Percentiles rank a stretch among this genome's conserved stretches.
phyloP scores from a whole-genome alignment of 2,797 vertebrate species.

The Iguana delicatissima region DNA sequence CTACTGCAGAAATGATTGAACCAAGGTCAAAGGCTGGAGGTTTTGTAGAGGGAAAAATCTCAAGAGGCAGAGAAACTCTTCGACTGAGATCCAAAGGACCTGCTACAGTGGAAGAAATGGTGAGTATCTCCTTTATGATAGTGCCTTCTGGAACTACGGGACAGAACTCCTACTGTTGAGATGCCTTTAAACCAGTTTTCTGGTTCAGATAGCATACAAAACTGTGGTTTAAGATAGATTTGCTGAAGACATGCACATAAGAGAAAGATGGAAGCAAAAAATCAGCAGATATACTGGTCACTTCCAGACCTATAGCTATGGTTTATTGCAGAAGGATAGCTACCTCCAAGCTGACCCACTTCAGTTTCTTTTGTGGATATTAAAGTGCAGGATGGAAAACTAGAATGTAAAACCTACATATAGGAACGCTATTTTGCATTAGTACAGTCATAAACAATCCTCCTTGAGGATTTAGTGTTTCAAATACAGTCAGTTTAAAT shows the following conservation, averaged over 20 bases:
- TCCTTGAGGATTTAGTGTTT: neutral
- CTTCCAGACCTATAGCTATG: neutral
- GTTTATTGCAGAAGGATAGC: neutral
- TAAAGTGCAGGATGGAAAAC: neutral
- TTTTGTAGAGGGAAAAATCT: slow-evolving; percentile 83
- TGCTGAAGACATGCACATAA: neutral
- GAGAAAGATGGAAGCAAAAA: neutral
- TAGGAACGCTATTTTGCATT: neutral
- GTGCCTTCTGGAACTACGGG: neutral
- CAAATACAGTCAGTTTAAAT: neutral
- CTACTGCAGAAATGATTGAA: slow-evolving; percentile 89
- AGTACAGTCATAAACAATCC: neutral
- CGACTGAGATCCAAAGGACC: slow-evolving; percentile 92
- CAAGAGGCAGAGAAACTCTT: slow-evolving; percentile 89
- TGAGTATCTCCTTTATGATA: slow-evolving; percentile 64
- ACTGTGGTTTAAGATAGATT: neutral
- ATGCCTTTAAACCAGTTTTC: neutral
- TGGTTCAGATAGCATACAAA: neutral
- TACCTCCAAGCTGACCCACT: neutral
- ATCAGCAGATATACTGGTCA: neutral
- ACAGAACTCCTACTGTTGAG: neutral
- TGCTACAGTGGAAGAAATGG: slow-evolving; percentile 93
- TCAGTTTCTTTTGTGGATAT: neutral
- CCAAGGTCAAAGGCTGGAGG: slow-evolving; percentile 87
- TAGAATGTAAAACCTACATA: neutral